These are phyloP conservation scores for Desmodus rotundus DNA, from an alignment of 2,113 vertebrate species.

Conservation along the genomic window DNA sequence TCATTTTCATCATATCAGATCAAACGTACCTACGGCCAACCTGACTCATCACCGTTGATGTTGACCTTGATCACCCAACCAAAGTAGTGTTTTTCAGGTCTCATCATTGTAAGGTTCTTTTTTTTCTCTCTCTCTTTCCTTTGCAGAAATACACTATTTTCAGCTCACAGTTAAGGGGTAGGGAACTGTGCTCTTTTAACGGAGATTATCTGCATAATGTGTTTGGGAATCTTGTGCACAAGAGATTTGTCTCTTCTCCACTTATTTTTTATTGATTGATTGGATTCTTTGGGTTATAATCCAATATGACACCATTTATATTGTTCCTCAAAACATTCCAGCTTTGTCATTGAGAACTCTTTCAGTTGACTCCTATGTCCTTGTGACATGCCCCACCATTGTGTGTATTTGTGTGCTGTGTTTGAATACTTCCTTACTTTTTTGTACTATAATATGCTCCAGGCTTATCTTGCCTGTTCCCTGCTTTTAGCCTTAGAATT, in stretches of 20 bases:
- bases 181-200: background rate
- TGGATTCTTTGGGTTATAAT: background rate
- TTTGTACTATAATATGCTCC: background rate
- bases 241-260: background rate
- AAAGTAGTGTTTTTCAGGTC: background rate
- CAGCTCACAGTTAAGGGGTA: background rate
- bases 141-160: background rate
- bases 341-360: background rate
- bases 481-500: background rate
- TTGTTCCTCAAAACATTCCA: background rate
- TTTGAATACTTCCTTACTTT: background rate
- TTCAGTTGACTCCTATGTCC: background rate
- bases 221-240: background rate
- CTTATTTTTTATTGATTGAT: background rate
- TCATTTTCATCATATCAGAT: background rate
- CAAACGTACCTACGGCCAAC: background rate
- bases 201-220: background rate
- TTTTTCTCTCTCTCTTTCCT: background rate
- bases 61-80: background rate
- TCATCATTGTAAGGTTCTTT: background rate
- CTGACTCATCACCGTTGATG: background rate
- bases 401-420: rapidly evolving
- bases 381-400: background rate
- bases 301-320: background rate
- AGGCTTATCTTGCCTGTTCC: background rate